A percentile compares a stretch with the other conserved stretches of the same genome.
Evolutionary conservation across 2,888 invertebrate species (phyloP).

Genomic region (Sarcophaga caerulescens): DNA sequence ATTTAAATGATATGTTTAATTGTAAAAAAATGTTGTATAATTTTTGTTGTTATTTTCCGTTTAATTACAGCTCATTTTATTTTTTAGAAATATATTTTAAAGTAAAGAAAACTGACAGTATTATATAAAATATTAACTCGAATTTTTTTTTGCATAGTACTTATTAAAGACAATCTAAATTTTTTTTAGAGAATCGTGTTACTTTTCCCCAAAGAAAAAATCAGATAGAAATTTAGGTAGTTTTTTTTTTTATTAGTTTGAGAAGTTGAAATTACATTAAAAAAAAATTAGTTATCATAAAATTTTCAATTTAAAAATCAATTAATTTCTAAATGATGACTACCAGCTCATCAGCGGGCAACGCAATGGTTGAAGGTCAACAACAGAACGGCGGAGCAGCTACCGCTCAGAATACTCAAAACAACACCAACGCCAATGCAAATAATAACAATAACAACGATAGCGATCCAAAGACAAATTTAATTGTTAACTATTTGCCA

Average conservation of each 20-base stretch:
- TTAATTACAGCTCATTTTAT: conserved; percentile 64
- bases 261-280: conserved; percentile 37
- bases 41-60: conserved; percentile 52
- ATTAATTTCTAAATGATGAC: conserved; percentile 70
- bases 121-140: conserved; percentile 46
- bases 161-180: conserved; percentile 6
- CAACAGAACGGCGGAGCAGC: conserved; percentile 83
- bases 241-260: conserved; percentile 35
- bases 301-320: conserved; percentile 37
- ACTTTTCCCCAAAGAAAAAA: conserved; percentile 15
- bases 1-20: conserved; percentile 5
- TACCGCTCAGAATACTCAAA: conserved; percentile 70
- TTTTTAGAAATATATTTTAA: conserved; percentile 29
- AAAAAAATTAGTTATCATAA: conserved; percentile 49
- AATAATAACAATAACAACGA: conserved; percentile 75
- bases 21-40: conserved; percentile 25
- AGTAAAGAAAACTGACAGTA: conserved; percentile 60
- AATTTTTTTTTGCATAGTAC: conserved; percentile 41
- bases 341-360: conserved; percentile 64
- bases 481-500: conserved; percentile 97
- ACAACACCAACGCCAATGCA: conserved; percentile 80
- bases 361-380: conserved; percentile 85
- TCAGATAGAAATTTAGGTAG: not conserved
- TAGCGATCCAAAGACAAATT: conserved; percentile 94
- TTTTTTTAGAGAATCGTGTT: conserved; percentile 43